Evolutionary conservation across 1,140 invertebrate species (phyloP), one percentile per base, ranked within the genome.

Genomic region (Neocloeon triangulifer): DNA sequence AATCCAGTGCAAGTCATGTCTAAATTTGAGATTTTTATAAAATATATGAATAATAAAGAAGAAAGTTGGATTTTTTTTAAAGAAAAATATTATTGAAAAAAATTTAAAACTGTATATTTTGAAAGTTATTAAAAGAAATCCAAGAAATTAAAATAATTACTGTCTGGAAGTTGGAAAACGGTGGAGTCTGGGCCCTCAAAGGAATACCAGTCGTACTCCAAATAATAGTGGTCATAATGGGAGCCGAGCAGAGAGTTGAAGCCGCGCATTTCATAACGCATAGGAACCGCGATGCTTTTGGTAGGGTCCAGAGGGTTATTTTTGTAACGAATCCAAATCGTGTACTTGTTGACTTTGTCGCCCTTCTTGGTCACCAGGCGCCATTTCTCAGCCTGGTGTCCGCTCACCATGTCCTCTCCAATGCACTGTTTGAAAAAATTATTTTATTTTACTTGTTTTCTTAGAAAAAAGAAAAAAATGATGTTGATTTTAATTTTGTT

Each of bases 191-290:
- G 79, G 17, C 61, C 57, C 17, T 70, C 67, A 16, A 64, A 58
- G 12, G 62, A 59, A 43, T 71, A 91, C 43, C 66, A 66, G 32
- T 66, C 62, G 46, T 95, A 95, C 17, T 74, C 63, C 16, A 96
- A 46, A 50, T 82, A 80, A 48, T 96, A 96, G 55, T 91, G 85
- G 55, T 96, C 89, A 46, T 82, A 95, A 54, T 96, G 89, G 5
- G 86, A 94, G 1, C 86, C 86, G 1, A 95, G 56, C 1, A 96
- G 58, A 0, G 71, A 70, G 48, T 96, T 91, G 50, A 72, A 95
- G 10, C 88, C 88, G 44, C 66, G 69, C 86, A 94, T 94, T 53
- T 89, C 78, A 53, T 91, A 94, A 30, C 72, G 69, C 15, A 79
- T 56, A 9, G 78, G 76, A 38, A 67, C 57, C 17, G 61, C 51